These are phyloP conservation scores for Lophius americanus DNA, from an alignment of 2,797 vertebrate species.

Conservation along the genomic window DNA sequence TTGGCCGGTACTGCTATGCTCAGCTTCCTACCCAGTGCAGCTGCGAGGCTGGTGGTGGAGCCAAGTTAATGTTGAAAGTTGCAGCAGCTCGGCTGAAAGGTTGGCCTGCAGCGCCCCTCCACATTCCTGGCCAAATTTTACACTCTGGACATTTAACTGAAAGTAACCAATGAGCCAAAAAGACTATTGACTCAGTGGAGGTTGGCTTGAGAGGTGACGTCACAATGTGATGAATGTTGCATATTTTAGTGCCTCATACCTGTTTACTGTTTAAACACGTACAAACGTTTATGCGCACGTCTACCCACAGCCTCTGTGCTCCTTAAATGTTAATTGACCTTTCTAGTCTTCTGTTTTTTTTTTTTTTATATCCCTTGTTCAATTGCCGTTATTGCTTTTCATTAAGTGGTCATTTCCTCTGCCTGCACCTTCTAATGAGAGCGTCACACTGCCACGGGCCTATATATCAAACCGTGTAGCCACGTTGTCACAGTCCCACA, in stretches of 20 bases:
- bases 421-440: slow-evolving; percentile 61
- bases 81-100: no score
- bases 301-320: not conserved
- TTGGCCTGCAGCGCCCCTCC: no score
- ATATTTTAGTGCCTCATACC: slow-evolving; percentile 25
- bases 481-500: not conserved
- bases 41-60: no score
- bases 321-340: slow-evolving; percentile 58
- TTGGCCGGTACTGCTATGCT: no score
- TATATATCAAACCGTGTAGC: slow-evolving; percentile 60
- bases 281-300: not conserved
- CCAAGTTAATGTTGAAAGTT: no score
- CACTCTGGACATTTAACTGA: no score
- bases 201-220: slow-evolving; percentile 53
- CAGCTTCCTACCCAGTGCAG: no score
- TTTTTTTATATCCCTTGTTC: slow-evolving; percentile 58
- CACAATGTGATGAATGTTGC: slow-evolving; percentile 58
- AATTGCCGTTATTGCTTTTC: slow-evolving; percentile 66
- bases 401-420: slow-evolving; percentile 78
- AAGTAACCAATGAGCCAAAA: not conserved
- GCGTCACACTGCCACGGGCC: slow-evolving; percentile 53
- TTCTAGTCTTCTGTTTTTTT: slow-evolving; percentile 60
- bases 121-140: no score
- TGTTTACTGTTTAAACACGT: slow-evolving; percentile 44
- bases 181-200: slow-evolving; percentile 70